A percentile compares a stretch with the other conserved stretches of the same genome.
Conservation (phyloP, 2,888 invertebrate genomes). For the Glaucopsyche alexis region DNA sequence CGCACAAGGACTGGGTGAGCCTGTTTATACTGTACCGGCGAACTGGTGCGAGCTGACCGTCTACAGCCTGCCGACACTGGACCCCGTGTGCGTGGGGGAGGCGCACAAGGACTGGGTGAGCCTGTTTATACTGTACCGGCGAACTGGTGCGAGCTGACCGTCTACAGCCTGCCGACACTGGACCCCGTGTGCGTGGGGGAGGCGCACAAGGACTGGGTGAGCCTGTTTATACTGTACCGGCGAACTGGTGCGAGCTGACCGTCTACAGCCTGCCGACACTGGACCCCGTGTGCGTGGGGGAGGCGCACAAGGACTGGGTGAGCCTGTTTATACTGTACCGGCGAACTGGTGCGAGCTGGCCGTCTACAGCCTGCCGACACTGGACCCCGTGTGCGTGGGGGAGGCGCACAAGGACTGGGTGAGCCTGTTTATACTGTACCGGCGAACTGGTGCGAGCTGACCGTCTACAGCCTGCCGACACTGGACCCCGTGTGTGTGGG, state of each 20-base stretch:
- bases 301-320: constrained; percentile 96
- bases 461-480: constrained; percentile 93
- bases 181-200: constrained; percentile 97
- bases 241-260: constrained; percentile 94
- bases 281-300: constrained; percentile 96
- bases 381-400: constrained; percentile 96
- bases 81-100: constrained; percentile 96
- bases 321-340: constrained; percentile 33
- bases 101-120: constrained; percentile 94
- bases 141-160: constrained; percentile 95
- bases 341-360: constrained; percentile 94
- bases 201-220: constrained; percentile 95
- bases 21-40: background rate
- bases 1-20: constrained; percentile 93
- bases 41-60: constrained; percentile 96
- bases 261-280: constrained; percentile 94
- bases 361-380: constrained; percentile 91
- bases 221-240: constrained; percentile 24
- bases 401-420: constrained; percentile 97
- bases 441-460: constrained; percentile 92
- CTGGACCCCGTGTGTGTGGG: constrained; percentile 96
- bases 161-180: constrained; percentile 93
- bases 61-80: constrained; percentile 93
- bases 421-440: constrained; percentile 34
- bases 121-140: no score